Base-by-base conservation (phyloP, 2,113 vertebrate genomes). In the Lepus europaeus region DNA sequence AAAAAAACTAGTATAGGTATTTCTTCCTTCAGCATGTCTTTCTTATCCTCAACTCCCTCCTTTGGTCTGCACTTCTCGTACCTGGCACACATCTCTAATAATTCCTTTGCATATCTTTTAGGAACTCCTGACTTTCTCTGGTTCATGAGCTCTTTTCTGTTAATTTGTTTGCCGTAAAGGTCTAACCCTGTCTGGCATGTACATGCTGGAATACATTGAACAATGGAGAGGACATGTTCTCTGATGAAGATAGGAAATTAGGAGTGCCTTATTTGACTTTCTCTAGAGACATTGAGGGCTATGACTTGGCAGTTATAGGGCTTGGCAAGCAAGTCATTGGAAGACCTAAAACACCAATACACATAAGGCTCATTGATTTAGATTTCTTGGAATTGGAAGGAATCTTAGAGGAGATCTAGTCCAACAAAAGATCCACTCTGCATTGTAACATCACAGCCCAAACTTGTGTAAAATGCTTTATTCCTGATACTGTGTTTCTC, bases 231-330 rank as follows among this genome's bases (percentile, higher is more conserved):
- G 73, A 64, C 23, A 49, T 59, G 7, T 25, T 82, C 29, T 27
- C 27, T 81, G 27, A 2, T 29, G 61, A 49, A 33, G 23, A 59
- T 89, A n/a, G 4, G 29, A 66, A 93, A 85, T 78, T 6, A 74
- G 69, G n/a, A 78, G 59, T 74, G 74, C 19, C 23, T 53, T 90
- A 39, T 77, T 69, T 85, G 66, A 84, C 27, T 92, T 88, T 94
- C 33, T 88, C 93, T 77, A 87, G 66, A 76, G 17, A 84, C 74
- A 61, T n/a, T 84, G 45, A 73, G 88, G 27, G 7, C 53, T 90
- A 53, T 80, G 9, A 66, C 59, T 61, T 87, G 69, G 76, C 53
- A 59, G 63, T 76, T 22, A 81, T 6, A 25, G 90, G 69, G 6
- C 10, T 68, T 85, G 92, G 82, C 45, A 84, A 79, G 66, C 3